These are phyloP conservation scores for Lumbricus terrestris DNA, from an alignment of 2,888 invertebrate species.

Conservation along the genomic window DNA sequence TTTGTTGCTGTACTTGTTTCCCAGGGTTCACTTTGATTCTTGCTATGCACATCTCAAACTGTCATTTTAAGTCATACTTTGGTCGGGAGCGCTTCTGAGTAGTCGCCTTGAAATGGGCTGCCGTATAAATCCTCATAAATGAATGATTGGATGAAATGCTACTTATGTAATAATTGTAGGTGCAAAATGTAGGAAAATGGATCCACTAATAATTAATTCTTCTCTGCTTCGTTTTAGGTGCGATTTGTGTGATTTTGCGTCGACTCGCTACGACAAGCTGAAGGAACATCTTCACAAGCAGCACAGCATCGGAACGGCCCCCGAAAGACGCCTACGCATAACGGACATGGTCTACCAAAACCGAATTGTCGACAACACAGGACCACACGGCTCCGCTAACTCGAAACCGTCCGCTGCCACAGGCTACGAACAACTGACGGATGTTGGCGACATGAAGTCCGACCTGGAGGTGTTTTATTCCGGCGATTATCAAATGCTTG, in stretches of 20 bases:
- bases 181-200: neutral
- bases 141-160: no score
- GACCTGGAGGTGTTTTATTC: constrained; percentile 10
- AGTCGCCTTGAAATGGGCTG: no score
- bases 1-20: no score
- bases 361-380: neutral
- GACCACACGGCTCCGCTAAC: neutral
- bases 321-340: constrained; percentile 43
- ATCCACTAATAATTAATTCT: no score
- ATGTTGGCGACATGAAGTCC: neutral
- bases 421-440: neutral
- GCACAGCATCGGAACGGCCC: constrained; percentile 51
- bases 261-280: constrained; percentile 63
- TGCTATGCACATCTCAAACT: no score
- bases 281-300: constrained; percentile 62
- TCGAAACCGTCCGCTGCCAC: neutral
- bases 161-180: neutral
- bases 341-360: constrained; percentile 31
- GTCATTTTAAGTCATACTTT: no score
- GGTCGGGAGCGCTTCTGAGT: no score
- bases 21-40: no score
- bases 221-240: constrained; percentile 56
- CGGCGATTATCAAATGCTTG: neutral
- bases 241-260: constrained; percentile 60
- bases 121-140: no score